A percentile compares a stretch with the other conserved stretches of the same genome.
Evolutionary conservation across 2,888 invertebrate genomes (phyloP).

Genomic region (Parnassius apollo): DNA sequence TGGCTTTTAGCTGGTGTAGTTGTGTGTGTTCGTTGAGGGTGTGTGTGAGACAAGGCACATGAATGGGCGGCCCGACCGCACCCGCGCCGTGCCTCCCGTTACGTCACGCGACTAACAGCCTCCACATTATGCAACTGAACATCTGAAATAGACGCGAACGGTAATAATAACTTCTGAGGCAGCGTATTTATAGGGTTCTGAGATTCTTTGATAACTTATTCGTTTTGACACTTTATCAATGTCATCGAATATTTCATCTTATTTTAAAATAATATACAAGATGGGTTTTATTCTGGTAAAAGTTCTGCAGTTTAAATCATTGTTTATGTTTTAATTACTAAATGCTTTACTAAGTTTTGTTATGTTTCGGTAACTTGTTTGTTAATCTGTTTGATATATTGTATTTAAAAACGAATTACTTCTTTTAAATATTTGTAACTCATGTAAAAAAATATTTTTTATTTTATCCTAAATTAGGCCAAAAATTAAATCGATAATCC

Average conservation of each 20-base stretch:
- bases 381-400: neutral
- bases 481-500: too few species aligned
- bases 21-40: slow-evolving; percentile 66
- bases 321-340: neutral
- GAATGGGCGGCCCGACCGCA: slow-evolving; percentile 26
- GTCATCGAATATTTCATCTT: neutral
- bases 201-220: neutral
- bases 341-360: neutral
- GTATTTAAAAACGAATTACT: too few species aligned
- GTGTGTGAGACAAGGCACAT: slow-evolving; percentile 46
- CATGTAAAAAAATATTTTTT: too few species aligned
- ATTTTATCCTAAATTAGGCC: too few species aligned
- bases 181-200: slow-evolving; percentile 23
- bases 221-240: neutral
- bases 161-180: slow-evolving; percentile 54
- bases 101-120: slow-evolving; percentile 63
- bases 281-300: neutral
- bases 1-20: slow-evolving; percentile 59
- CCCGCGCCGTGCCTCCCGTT: slow-evolving; percentile 70
- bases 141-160: slow-evolving; percentile 52
- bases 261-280: neutral
- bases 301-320: neutral
- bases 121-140: slow-evolving; percentile 63
- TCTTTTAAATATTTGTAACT: too few species aligned
- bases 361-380: neutral